Percentiles rank a stretch among this genome's conserved stretches.
These are phyloP conservation scores for Zenarchopterus dispar DNA, from an alignment of 2,797 vertebrate genomes.

Conservation along the genomic window DNA sequence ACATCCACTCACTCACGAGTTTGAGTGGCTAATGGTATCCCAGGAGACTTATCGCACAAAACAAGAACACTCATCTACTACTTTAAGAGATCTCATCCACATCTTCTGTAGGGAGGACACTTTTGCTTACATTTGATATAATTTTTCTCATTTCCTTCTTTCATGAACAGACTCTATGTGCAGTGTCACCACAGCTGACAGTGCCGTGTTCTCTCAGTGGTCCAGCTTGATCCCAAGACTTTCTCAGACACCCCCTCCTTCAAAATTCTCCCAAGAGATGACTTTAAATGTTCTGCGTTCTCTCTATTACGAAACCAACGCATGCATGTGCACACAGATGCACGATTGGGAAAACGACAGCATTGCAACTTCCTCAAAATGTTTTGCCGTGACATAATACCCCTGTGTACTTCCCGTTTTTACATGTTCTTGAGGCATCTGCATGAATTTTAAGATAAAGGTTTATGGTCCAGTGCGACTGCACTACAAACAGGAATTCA, in stretches of 20 bases:
- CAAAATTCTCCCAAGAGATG: constrained; percentile 37
- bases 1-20: background rate
- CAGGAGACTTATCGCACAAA: constrained; percentile 41
- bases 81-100: constrained; percentile 35
- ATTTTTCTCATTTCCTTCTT: constrained; percentile 14
- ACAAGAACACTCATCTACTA: constrained; percentile 20
- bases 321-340: constrained; percentile 4
- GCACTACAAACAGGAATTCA: constrained; percentile 1
- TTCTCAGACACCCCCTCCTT: constrained; percentile 32
- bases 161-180: constrained; percentile 5
- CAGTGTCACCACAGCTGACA: constrained; percentile 46
- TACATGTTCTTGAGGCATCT: constrained; percentile 22
- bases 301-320: constrained; percentile 1
- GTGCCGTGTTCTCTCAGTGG: constrained; percentile 45
- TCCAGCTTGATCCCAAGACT: constrained; percentile 47
- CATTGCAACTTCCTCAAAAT: constrained; percentile 47
- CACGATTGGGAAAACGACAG: constrained; percentile 18
- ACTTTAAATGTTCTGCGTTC: constrained; percentile 42
- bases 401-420: constrained; percentile 33
- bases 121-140: constrained; percentile 21
- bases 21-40: constrained; percentile 41
- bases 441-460: constrained; percentile 28
- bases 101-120: constrained; percentile 11
- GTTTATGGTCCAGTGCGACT: constrained; percentile 13
- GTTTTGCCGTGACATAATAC: constrained; percentile 47